phyloP scores from a whole-genome alignment of 2,113 vertebrate species.

The Poecile atricapillus region DNA sequence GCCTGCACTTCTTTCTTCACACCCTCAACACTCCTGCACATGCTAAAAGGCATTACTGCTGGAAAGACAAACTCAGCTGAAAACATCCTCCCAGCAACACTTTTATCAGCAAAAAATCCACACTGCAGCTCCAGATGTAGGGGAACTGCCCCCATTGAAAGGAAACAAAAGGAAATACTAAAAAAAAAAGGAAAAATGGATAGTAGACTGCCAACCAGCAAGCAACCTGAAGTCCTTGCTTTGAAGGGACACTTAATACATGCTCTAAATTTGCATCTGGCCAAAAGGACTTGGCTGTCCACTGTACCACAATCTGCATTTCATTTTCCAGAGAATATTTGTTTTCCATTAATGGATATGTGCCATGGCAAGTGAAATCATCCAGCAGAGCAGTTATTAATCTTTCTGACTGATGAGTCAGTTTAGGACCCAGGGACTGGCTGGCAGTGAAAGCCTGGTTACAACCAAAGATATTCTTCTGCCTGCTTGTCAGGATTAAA shows the following conservation, averaged over 20 bases:
- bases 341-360: conserved; percentile 56
- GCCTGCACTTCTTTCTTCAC: conserved; percentile 32
- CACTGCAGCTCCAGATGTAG: not conserved
- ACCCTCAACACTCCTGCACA: not conserved
- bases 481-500: conserved; percentile 47
- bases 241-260: not conserved
- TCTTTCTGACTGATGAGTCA: conserved; percentile 55
- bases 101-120: not conserved
- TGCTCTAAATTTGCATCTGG: not conserved
- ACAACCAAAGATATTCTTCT: not conserved
- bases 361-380: conserved; percentile 63
- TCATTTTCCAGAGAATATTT: conserved; percentile 57
- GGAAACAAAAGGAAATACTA: not conserved
- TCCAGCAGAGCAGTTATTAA: conserved; percentile 48
- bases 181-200: not conserved
- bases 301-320: not conserved
- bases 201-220: not conserved
- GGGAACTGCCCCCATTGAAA: not conserved
- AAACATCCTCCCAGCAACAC: not conserved
- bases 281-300: conserved; percentile 28
- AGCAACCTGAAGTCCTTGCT: not conserved
- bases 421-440: conserved; percentile 40
- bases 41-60: not conserved
- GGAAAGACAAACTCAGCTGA: not conserved
- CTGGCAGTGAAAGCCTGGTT: conserved; percentile 17